Evolutionary conservation across 2,888 invertebrate species (phyloP).

Genomic region (Argynnis bischoffii): DNA sequence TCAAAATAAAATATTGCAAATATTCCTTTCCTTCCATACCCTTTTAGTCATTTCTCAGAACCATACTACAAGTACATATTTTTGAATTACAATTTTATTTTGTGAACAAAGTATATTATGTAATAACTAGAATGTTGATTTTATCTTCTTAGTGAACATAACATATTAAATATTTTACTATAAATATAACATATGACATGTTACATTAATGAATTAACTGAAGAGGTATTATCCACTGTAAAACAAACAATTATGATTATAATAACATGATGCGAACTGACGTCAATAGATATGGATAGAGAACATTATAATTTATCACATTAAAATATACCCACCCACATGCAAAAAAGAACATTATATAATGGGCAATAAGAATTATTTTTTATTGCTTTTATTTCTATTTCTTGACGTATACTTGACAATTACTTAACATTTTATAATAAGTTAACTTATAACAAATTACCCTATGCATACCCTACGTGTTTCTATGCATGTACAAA

Average conservation of each 20-base stretch:
- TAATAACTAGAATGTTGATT: no score
- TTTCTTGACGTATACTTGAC: not conserved
- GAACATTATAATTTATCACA: not conserved
- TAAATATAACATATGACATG: no score
- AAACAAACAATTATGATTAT: slow-evolving; percentile 28
- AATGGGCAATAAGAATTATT: not conserved
- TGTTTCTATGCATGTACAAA: no score
- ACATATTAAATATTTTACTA: no score
- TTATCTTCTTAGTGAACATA: no score
- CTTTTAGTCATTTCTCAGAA: no score
- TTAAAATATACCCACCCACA: not conserved
- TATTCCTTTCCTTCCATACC: no score
- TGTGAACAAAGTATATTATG: no score
- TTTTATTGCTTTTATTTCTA: not conserved
- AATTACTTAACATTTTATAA: slow-evolving; percentile 1
- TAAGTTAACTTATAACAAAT: not conserved
- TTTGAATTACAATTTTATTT: no score
- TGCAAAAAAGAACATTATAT: not conserved
- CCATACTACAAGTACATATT: no score
- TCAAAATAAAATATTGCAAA: not conserved
- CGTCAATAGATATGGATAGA: slow-evolving; percentile 28
- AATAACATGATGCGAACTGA: slow-evolving; percentile 24
- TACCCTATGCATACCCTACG: no score
- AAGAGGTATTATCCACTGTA: slow-evolving; percentile 19
- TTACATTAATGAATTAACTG: no score